phyloP scores from a whole-genome alignment of 2,797 vertebrate genomes.

The Halcyon chelicuti region DNA sequence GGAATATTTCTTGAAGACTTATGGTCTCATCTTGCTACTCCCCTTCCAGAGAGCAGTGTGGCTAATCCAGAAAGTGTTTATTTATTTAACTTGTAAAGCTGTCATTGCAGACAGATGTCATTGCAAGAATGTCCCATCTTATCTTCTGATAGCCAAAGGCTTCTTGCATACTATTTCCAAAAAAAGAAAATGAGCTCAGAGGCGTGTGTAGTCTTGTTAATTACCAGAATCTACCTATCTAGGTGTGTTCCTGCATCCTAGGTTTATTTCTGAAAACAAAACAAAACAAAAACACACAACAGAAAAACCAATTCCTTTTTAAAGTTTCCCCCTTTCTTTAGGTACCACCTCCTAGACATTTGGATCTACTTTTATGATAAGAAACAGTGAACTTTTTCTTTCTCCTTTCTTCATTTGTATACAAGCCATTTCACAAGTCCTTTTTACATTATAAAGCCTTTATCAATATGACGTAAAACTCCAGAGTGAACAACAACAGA shows the following conservation, averaged over 20 bases:
- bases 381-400: background rate
- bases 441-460: background rate
- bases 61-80: background rate
- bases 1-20: background rate
- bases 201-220: background rate
- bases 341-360: background rate
- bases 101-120: background rate
- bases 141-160: background rate
- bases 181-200: slow-evolving; percentile 4
- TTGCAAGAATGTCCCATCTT: background rate
- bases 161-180: slow-evolving; percentile 23
- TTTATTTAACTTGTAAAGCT: slow-evolving; percentile 36
- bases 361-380: background rate
- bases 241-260: background rate
- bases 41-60: background rate
- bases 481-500: background rate
- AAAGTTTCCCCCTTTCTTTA: background rate
- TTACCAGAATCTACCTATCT: background rate
- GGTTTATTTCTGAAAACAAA: background rate
- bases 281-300: background rate
- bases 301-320: background rate
- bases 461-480: background rate
- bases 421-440: background rate
- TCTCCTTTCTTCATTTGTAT: background rate
- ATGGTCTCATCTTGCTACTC: background rate